Evolutionary conservation across 2,797 vertebrate species (phyloP), one percentile per base, ranked within the genome.

Genomic region (Crypturellus tataupa): DNA sequence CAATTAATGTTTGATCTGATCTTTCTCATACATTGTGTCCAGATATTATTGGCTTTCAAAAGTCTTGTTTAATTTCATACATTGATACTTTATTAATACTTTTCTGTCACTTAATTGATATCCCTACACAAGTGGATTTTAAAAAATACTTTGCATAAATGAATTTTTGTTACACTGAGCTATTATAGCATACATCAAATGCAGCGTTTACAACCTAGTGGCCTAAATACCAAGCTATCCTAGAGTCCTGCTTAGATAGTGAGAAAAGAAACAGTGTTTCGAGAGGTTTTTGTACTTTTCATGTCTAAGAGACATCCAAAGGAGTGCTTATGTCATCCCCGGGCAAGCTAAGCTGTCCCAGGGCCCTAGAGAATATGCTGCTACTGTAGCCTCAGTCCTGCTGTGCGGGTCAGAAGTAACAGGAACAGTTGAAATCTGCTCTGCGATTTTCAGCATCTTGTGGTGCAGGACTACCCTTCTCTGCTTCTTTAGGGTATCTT

Each of bases 41-140:
- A 55, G 69, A 77, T 87, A 44, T 51, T 77, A 51, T 6, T 49
- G 49, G 87, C 17, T 78, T 77, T 68, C 71, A 75, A 77, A 85
- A 25, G 23, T 89, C 7, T 11, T 90, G 62, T 84, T 96, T 92
- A 42, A 55, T 87, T 89, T 87, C 67, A 86, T 80, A 35, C 17
- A 7, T 55, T 42, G 35, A 2, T 85, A 67, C 51, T 27, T 53
- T 19, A 76, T 7, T 35, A 21, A 7, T 59, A 27, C 46, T 47
- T 59, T 94, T 46, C 25, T 47, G 31, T 83, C 80, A 55, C 39
- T 55, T 79, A 31, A 90, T 93, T 62, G 40, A 81, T 65, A 75
- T n/a, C 23, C 64, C 55, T 55, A 72, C 35, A 69, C 29, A 91
- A 18, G 31, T 58, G 89, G 70, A 37, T 21, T 47, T 85, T 77